Evolutionary conservation across 2,888 invertebrate genomes (phyloP), one percentile per base, ranked within the genome.

Genomic region (Stratiomys singularior): DNA sequence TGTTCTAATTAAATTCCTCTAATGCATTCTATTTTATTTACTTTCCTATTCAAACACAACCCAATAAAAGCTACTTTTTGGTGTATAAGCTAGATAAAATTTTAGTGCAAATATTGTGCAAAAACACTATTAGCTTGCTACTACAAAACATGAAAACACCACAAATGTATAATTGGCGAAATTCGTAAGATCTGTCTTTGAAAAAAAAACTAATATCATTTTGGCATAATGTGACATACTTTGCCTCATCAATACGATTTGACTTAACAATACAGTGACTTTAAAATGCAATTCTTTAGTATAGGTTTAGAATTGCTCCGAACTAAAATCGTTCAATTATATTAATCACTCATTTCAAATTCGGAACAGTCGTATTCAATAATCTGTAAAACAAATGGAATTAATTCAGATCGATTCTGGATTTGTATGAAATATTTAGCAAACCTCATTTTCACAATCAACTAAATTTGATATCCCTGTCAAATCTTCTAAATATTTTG

Each of bases 401-500:
- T 44, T 7, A 44, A 44, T 9, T 9, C 13, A 44, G 44, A 44
- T 44, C 13, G 7, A 44, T 9, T 44, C 13, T 44, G n/a, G n/a
- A n/a, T n/a, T n/a, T n/a, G n/a, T n/a, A n/a, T n/a, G n/a, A n/a
- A n/a, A n/a, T n/a, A n/a, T n/a, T n/a, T 13, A n/a, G 15, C 58
- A 56, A 77, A 89, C 89, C 86, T 90, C 89, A 83, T 91, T 90
- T 11, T 90, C 89, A 11, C 90, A 86, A 77, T 90, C 86, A 81
- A 90, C 91, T 80, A 93, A 87, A 78, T 91, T 89, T 0, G 90
- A 89, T 56, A 98, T 89, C 0, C 97, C 96, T 0, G 96, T 95
- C 1, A 98, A 85, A 81, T 94, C 92, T 87, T 98, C 97, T 83
- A 98, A 89, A 87, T 93, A 93, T 79, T 90, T 91, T 0, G 95